Evolutionary conservation across 2,888 invertebrate genomes (phyloP).

Genomic region (Thyatira batis): DNA sequence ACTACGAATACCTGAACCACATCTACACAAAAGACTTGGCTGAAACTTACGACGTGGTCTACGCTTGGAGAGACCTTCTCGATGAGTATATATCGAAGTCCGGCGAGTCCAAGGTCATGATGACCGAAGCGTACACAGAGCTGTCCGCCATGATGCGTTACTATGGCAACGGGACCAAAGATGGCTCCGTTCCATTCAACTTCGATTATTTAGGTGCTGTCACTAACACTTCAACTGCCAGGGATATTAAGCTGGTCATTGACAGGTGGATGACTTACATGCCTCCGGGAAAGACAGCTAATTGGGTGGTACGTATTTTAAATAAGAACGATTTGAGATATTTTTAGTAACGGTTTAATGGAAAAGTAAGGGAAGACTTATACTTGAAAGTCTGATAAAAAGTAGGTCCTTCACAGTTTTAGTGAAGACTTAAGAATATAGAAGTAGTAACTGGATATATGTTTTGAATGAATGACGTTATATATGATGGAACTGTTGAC

Average conservation of each 20-base stretch:
- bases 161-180: conserved; percentile 77
- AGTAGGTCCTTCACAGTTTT: too few species aligned
- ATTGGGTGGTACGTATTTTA: conserved; percentile 88
- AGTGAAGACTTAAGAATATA: too few species aligned
- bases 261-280: conserved; percentile 82
- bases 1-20: conserved; percentile 79
- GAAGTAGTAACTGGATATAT: too few species aligned
- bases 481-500: too few species aligned
- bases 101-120: conserved; percentile 73
- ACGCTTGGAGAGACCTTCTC: conserved; percentile 82
- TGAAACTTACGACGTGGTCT: conserved; percentile 83
- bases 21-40: conserved; percentile 78
- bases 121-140: conserved; percentile 84
- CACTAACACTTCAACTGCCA: conserved; percentile 70
- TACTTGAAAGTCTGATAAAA: too few species aligned
- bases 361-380: too few species aligned
- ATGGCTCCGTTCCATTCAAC: conserved; percentile 86
- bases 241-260: conserved; percentile 73
- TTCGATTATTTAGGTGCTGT: conserved; percentile 82
- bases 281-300: conserved; percentile 79
- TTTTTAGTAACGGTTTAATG: too few species aligned
- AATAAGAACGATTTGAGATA: too few species aligned
- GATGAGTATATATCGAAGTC: conserved; percentile 70
- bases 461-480: too few species aligned
- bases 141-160: conserved; percentile 78